phyloP scores from a whole-genome alignment of 2,888 invertebrate species.

The Marronus borbonicus region DNA sequence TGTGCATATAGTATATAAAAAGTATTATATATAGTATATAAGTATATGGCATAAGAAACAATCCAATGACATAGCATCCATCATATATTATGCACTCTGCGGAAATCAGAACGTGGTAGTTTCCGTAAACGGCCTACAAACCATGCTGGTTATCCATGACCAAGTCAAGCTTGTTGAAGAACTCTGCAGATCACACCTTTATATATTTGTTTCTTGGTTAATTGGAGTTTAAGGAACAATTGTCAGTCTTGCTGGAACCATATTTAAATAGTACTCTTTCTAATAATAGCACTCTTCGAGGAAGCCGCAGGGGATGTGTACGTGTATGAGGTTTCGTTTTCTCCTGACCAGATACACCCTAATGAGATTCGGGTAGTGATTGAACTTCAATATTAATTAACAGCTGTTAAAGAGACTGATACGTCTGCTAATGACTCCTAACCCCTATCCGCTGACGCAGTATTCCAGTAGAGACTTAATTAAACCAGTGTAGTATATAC shows the following conservation, averaged over 20 bases:
- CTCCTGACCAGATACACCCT: constrained; percentile 42
- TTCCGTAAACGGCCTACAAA: too few species aligned
- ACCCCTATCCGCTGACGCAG: constrained; percentile 18
- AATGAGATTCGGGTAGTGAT: constrained; percentile 49
- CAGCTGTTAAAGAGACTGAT: constrained; percentile 50
- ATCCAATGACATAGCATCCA: too few species aligned
- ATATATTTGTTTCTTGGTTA: too few species aligned
- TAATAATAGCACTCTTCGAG: not conserved
- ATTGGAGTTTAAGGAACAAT: too few species aligned
- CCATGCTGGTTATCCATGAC: too few species aligned
- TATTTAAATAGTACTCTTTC: not conserved
- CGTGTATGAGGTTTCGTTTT: constrained; percentile 27
- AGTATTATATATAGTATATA: too few species aligned
- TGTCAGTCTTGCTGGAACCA: not conserved
- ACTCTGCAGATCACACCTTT: too few species aligned
- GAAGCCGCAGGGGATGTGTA: not conserved
- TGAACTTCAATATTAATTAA: constrained; percentile 51
- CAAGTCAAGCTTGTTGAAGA: too few species aligned
- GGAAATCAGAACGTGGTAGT: too few species aligned
- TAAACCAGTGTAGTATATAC: constrained; percentile 31
- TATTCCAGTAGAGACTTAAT: constrained; percentile 48
- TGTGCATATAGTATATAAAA: too few species aligned
- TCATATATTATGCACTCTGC: too few species aligned
- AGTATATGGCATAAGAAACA: too few species aligned
- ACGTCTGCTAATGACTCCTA: constrained; percentile 46